phyloP scores from a whole-genome alignment of 2,797 vertebrate genomes.

The Fistularia commersonii region DNA sequence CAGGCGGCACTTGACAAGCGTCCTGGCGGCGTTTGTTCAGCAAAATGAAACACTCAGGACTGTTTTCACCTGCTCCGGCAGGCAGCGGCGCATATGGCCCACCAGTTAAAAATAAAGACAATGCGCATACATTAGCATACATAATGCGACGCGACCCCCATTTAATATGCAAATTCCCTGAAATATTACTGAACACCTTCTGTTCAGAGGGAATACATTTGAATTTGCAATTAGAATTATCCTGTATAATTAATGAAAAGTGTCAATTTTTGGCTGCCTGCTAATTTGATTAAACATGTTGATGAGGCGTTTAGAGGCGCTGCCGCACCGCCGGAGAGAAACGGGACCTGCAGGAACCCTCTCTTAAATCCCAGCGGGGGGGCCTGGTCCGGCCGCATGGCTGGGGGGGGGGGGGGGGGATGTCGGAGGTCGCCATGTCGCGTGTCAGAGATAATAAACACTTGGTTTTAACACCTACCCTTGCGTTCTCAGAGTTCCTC shows the following conservation, averaged over 20 bases:
- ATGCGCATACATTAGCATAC: slow-evolving; percentile 92
- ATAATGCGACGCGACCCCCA: slow-evolving; percentile 85
- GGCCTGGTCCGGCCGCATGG: background rate
- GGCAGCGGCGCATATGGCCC: slow-evolving; percentile 83
- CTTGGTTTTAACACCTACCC: too few relatives aligned
- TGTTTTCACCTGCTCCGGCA: slow-evolving; percentile 77
- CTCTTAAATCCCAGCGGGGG: slow-evolving; percentile 3
- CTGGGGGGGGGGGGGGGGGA: background rate
- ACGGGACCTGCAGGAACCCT: slow-evolving; percentile 11
- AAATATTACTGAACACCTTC: slow-evolving; percentile 95
- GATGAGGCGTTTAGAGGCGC: slow-evolving; percentile 87
- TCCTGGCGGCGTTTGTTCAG: slow-evolving; percentile 67
- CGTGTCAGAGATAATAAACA: too few relatives aligned
- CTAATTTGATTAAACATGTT: slow-evolving; percentile 97
- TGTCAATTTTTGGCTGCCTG: slow-evolving; percentile 89
- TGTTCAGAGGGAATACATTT: slow-evolving; percentile 93
- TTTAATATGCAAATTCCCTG: slow-evolving; percentile 96
- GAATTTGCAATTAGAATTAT: slow-evolving; percentile 97
- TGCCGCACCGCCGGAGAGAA: slow-evolving; percentile 50
- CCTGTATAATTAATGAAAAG: slow-evolving; percentile 99
- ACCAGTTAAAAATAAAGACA: slow-evolving; percentile 92
- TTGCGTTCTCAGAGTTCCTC: too few relatives aligned
- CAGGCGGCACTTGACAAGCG: slow-evolving; percentile 52
- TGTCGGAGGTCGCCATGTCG: too few relatives aligned
- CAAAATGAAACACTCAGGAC: slow-evolving; percentile 76